Evolutionary conservation across 2,797 vertebrate species (phyloP), one percentile per base, ranked within the genome.

Genomic region (Ispidina picta): DNA sequence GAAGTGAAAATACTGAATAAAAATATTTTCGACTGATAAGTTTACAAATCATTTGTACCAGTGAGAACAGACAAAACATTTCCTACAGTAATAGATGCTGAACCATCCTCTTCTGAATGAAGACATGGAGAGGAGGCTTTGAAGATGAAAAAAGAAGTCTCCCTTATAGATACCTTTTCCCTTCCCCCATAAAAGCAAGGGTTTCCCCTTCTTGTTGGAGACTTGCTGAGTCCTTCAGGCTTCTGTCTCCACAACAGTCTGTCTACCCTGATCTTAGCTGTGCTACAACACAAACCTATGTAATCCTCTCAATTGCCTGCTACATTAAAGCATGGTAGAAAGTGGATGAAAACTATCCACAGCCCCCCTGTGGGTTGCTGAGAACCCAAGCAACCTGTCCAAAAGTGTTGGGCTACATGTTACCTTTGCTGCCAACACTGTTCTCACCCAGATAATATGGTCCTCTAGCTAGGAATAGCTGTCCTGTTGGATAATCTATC

Each of bases 1-100:
- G 88, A 26, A 93, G 37, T 81, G 85, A 95, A 95, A 95, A 92
- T 74, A 93, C 60, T 78, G 83, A 90, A 73, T 63, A 81, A 92
- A 93, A 89, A 70, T 64, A 66, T 72, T 62, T 86, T 82, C 48
- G 55, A 63, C 76, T 82, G 86, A 83, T 77, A 19, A 44, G 29
- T 70, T 90, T 95, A 86, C 78, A 76, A 92, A 88, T 81, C 8
- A 64, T 93, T 94, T 89, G 66, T 93, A 64, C 49, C 71, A 26
- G 15, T 48, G 29, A 89, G 74, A 89, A 85, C 26, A 85, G 83
- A 83, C 33, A 54, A 63, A 52, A 21, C 17, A n/a, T 83, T 88
- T 84, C 62, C 41, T 49, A 10, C 5, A 4, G 12, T 12, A 55
- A 52, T 6, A 52, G 22, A 44, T 66, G 52, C 41, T 86, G 28